These are phyloP conservation scores for Maniola hyperantus DNA, from an alignment of 2,888 invertebrate genomes.

Conservation along the genomic window DNA sequence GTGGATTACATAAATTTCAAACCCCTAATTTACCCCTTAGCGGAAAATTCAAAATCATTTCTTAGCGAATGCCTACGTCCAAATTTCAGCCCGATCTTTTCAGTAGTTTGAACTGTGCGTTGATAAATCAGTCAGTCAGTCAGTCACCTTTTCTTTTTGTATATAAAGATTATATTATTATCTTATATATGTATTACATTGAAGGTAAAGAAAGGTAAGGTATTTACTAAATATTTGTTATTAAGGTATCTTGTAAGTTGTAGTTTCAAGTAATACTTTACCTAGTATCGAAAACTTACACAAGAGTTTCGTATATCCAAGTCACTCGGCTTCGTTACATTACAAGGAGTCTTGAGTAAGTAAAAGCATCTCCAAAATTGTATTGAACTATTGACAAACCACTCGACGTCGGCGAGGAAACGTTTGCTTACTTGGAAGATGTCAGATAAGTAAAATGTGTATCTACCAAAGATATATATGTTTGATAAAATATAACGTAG, in stretches of 20 bases:
- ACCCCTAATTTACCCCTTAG: no score
- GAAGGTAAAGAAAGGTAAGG: no score
- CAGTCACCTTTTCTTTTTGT: no score
- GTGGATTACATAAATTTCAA: no score
- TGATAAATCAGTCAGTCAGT: no score
- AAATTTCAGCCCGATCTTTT: no score
- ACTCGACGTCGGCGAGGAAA: conserved; percentile 52
- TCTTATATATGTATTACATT: no score
- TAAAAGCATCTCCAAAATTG: conserved; percentile 55
- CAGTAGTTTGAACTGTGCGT: no score
- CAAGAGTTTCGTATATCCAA: conserved; percentile 9
- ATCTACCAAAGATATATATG: conserved; percentile 5
- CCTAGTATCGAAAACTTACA: neutral
- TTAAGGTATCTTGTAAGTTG: neutral
- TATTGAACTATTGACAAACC: conserved; percentile 62
- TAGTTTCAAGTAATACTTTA: neutral
- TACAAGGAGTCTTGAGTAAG: conserved; percentile 48
- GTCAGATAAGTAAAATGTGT: conserved; percentile 42
- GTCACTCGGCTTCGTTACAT: conserved; percentile 33
- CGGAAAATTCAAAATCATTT: no score
- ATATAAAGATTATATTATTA: no score
- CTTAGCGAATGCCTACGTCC: no score
- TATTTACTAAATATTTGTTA: no score
- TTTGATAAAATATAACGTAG: neutral
- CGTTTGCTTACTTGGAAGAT: conserved; percentile 51